Percentiles rank a stretch among this genome's conserved stretches.
Conservation (phyloP, 2,797 vertebrate species). For the Garrulus glandarius region DNA sequence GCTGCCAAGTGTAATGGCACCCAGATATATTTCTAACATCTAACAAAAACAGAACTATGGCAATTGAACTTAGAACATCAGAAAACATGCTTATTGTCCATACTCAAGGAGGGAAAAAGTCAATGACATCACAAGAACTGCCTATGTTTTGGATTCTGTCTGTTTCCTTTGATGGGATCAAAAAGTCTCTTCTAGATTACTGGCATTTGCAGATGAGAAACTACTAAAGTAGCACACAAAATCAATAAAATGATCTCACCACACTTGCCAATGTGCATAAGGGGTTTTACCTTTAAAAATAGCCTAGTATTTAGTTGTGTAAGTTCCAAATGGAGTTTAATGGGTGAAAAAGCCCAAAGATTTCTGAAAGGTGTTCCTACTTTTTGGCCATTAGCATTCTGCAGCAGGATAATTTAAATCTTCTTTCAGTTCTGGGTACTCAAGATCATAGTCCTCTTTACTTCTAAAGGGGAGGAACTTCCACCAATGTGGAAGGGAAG, state of each 20-base stretch:
- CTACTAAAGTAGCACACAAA: constrained; percentile 7
- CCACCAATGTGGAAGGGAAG: background rate
- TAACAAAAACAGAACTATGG: background rate
- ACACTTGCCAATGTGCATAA: background rate
- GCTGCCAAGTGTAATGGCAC: background rate
- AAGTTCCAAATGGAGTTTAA: background rate
- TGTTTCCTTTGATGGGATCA: background rate
- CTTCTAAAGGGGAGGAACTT: background rate
- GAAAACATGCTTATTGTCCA: background rate
- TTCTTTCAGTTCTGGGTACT: background rate
- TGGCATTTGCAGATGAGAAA: constrained; percentile 18
- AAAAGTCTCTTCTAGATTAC: background rate
- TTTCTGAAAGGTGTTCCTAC: background rate
- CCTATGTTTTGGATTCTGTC: background rate
- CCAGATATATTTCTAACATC: background rate
- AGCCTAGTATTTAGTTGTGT: background rate
- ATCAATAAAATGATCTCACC: constrained; percentile 31
- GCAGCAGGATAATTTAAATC: background rate
- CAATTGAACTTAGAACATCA: background rate
- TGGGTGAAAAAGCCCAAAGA: background rate
- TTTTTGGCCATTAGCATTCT: background rate
- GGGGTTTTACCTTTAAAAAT: background rate
- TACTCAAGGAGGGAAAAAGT: background rate
- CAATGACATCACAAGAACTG: background rate
- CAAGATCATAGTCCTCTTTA: background rate